Evolutionary conservation across 2,113 vertebrate species (phyloP).

Genomic region (Micronisus gabar): DNA sequence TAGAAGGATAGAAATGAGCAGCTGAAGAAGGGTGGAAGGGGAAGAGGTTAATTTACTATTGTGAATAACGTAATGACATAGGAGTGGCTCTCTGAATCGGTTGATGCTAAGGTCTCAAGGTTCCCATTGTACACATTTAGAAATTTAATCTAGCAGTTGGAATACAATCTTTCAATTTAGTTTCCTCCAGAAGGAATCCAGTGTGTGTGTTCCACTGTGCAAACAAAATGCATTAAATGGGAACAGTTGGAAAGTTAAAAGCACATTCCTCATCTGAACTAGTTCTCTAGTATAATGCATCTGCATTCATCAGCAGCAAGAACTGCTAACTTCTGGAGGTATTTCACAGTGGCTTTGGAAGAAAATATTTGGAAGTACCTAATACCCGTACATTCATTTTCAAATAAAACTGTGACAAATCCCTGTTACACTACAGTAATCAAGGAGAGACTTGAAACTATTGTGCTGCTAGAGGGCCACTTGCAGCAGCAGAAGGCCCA

Average conservation of each 20-base stretch:
- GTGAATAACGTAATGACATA: not conserved
- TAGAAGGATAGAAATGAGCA: not conserved
- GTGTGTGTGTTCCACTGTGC: not conserved
- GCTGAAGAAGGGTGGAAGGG: not conserved
- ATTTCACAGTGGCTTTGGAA: not conserved
- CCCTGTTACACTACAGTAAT: not conserved
- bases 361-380: not conserved
- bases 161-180: not conserved
- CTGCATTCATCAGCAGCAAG: not conserved
- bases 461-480: not conserved
- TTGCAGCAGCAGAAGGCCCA: not conserved
- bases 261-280: not conserved
- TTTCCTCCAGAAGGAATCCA: not conserved
- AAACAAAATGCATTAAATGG: not conserved
- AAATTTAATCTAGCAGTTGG: not conserved
- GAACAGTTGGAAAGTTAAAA: not conserved
- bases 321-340: not conserved
- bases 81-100: not conserved
- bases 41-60: not conserved
- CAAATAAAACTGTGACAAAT: not conserved
- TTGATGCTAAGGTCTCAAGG: accelerated
- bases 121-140: not conserved
- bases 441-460: not conserved
- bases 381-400: not conserved
- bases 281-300: not conserved